Evolutionary conservation across 2,888 invertebrate species (phyloP), one percentile per base, ranked within the genome.

Genomic region (Conops quadrifasciatus): DNA sequence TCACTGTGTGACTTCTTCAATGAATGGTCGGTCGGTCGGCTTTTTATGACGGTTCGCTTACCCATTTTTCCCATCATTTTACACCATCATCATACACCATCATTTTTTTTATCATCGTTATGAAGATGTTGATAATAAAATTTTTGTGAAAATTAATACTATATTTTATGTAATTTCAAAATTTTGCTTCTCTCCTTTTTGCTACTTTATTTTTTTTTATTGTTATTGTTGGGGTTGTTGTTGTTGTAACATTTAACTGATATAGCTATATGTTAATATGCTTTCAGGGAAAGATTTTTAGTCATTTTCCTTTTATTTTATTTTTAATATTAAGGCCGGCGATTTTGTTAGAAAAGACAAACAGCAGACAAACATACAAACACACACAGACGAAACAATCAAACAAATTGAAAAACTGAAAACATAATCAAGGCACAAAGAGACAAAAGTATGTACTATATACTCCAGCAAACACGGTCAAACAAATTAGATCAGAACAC

Each of bases 51-150:
- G 36, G 9, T 36, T 36, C 4, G 9, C 36, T 36, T 36, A 7
- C 36, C 9, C 36, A 36, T 36, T 36, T 4, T 36, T 36, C 9
- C 9, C 36, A 36, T 4, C 36, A 36, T 36, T 36, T 4, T 36
- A 36, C 36, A 9, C 36, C 5, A 4, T 7, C 9, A 36, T 36
- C 36, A 7, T 36, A 36, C 9, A 9, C 36, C 36, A 36, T 36
- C 21, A 30, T 64, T 28, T n/a, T n/a, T 26, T n/a, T n/a, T n/a
- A n/a, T n/a, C 13, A 30, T 13, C 15, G 28, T 28, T 21, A 49
- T 30, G 28, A 26, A 30, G 15, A 58, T 68, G 51, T 60, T 19
- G 47, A 68, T 47, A 62, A 68, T 62, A 62, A 60, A 59, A 45
- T 49, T 49, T 21, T 68, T 3, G 49, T 5, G 11, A n/a, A 49